A percentile compares a stretch with the other conserved stretches of the same genome.
phyloP scores from a whole-genome alignment of 2,113 vertebrate species.

The Syngnathoides biaculeatus region DNA sequence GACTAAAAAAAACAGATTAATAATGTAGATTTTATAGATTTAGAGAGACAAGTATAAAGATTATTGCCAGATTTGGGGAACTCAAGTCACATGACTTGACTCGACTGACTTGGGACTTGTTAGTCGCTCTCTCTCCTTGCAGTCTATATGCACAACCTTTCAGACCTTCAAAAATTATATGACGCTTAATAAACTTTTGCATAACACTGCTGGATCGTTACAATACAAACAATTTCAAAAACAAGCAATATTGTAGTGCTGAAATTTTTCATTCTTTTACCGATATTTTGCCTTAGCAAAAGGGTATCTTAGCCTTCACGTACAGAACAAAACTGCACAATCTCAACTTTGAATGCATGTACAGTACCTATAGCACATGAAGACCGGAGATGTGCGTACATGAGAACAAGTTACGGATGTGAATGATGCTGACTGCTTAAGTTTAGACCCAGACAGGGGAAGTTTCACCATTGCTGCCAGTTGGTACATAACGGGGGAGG shows the following conservation, averaged over 20 bases:
- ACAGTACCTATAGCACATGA: not conserved
- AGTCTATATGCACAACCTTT: no score
- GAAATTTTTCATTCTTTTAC: not conserved
- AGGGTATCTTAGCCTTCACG: not conserved
- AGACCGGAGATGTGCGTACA: not conserved
- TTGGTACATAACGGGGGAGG: not conserved
- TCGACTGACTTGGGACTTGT: no score
- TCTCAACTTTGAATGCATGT: not conserved
- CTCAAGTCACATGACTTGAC: no score
- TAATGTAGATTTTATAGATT: not conserved
- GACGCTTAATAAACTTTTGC: no score
- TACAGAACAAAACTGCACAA: not conserved
- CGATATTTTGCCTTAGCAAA: no score
- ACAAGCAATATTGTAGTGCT: not conserved
- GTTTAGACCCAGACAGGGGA: conserved; percentile 34
- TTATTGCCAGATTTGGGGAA: not conserved
- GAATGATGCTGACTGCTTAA: conserved; percentile 42
- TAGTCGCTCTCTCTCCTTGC: no score
- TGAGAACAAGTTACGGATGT: conserved; percentile 21
- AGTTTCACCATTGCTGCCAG: conserved; percentile 19
- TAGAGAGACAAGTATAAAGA: not conserved
- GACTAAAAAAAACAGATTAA: not conserved
- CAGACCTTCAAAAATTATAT: no score
- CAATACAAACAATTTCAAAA: not conserved
- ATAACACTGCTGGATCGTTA: not conserved